phyloP scores from a whole-genome alignment of 2,888 invertebrate genomes.

The Mesopsocus fuscifrons region DNA sequence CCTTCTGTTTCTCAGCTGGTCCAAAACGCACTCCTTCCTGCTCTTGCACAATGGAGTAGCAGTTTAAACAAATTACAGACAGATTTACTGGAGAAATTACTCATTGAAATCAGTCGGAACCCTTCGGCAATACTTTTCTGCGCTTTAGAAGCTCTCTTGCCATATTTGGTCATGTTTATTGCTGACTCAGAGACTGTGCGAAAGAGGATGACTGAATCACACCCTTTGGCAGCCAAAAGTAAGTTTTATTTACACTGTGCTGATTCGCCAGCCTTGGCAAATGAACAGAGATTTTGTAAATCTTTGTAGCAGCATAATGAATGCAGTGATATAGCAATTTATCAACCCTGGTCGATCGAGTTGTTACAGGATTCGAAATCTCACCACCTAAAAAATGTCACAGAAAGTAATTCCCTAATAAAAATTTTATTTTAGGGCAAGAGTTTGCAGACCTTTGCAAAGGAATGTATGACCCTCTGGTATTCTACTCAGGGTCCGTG shows the following conservation, averaged over 20 bases:
- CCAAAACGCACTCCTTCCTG: conserved; percentile 35
- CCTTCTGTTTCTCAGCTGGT: conserved; percentile 32
- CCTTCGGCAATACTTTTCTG: conserved; percentile 20
- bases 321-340: too few relatives aligned
- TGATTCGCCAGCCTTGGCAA: conserved; percentile 28
- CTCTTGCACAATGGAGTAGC: conserved; percentile 41
- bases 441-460: conserved; percentile 28
- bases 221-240: conserved; percentile 5
- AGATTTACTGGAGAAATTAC: conserved; percentile 27
- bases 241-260: conserved; percentile 23
- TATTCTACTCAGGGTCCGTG: conserved; percentile 38
- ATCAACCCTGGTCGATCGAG: too few relatives aligned
- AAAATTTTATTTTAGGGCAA: conserved; percentile 24
- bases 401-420: too few relatives aligned
- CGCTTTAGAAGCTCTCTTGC: conserved; percentile 25
- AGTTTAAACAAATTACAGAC: conserved; percentile 33
- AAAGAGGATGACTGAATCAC: background rate
- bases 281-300: too few relatives aligned
- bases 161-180: conserved; percentile 25
- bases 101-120: conserved; percentile 21
- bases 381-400: too few relatives aligned
- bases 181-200: conserved; percentile 21
- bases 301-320: too few relatives aligned
- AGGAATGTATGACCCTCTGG: conserved; percentile 35
- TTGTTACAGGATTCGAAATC: too few relatives aligned